Conservation (phyloP, 2,888 invertebrate species). For the Colletes collaris region DNA sequence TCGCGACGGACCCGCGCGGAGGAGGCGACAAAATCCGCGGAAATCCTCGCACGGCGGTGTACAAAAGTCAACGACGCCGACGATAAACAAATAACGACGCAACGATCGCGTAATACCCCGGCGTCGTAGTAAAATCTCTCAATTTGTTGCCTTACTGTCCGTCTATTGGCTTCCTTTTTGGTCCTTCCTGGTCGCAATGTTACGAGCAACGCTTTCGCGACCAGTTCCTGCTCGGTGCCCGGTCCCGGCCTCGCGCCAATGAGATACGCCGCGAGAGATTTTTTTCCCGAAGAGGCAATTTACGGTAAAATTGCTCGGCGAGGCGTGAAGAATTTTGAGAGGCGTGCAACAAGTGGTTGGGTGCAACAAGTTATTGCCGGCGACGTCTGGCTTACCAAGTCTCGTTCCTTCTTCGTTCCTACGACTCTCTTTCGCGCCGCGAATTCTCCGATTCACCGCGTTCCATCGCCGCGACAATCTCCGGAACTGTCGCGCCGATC, state of each 20-base stretch:
- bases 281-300: slow-evolving; percentile 74
- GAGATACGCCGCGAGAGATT: slow-evolving; percentile 67
- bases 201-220: slow-evolving; percentile 49
- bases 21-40: neutral
- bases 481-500: neutral
- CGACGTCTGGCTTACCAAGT: slow-evolving; percentile 72
- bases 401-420: slow-evolving; percentile 54
- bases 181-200: slow-evolving; percentile 62
- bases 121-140: slow-evolving; percentile 56
- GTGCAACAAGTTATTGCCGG: slow-evolving; percentile 79
- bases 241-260: slow-evolving; percentile 65
- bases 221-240: slow-evolving; percentile 53
- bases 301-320: slow-evolving; percentile 78
- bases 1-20: too few species aligned
- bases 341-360: slow-evolving; percentile 80
- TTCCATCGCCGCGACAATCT: slow-evolving; percentile 50
- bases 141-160: slow-evolving; percentile 61
- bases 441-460: slow-evolving; percentile 57
- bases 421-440: slow-evolving; percentile 45
- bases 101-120: slow-evolving; percentile 7
- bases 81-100: slow-evolving; percentile 36
- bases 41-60: neutral
- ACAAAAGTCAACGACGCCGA: neutral
- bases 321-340: slow-evolving; percentile 80
- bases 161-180: slow-evolving; percentile 59